These are phyloP conservation scores for Argopecten irradians DNA, from an alignment of 1,140 invertebrate species.

Conservation along the genomic window DNA sequence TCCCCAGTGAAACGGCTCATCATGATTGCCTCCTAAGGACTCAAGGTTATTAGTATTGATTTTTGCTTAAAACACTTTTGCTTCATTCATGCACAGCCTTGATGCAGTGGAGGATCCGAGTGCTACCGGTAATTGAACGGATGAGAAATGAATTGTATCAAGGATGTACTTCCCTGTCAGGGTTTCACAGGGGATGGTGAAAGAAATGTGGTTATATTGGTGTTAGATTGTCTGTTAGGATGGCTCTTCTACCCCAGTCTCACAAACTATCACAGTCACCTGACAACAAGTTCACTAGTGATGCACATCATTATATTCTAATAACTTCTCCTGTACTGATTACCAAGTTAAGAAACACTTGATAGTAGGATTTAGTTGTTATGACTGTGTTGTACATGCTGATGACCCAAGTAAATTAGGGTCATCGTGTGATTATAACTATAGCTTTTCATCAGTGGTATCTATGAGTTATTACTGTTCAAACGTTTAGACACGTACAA, in stretches of 20 bases:
- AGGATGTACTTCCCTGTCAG: constrained; percentile 14
- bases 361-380: background rate
- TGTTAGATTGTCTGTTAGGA: constrained; percentile 16
- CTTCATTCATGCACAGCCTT: constrained; percentile 20
- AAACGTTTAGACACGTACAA: background rate
- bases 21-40: constrained; percentile 14
- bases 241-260: background rate
- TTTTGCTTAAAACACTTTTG: constrained; percentile 23
- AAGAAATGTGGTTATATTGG: constrained; percentile 9
- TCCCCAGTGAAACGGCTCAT: constrained; percentile 14
- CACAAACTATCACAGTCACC: background rate
- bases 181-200: background rate
- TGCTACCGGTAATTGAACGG: constrained; percentile 5
- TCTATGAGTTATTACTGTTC: background rate
- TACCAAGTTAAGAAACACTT: background rate
- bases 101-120: background rate
- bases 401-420: background rate
- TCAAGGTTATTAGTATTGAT: constrained; percentile 23
- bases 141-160: constrained; percentile 23
- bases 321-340: background rate
- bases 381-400: background rate
- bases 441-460: background rate
- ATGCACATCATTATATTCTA: background rate
- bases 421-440: background rate
- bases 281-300: background rate